Evolutionary conservation across 1,140 invertebrate species (phyloP), one percentile per base, ranked within the genome.

Genomic region (Macrobrachium rosenbergii): DNA sequence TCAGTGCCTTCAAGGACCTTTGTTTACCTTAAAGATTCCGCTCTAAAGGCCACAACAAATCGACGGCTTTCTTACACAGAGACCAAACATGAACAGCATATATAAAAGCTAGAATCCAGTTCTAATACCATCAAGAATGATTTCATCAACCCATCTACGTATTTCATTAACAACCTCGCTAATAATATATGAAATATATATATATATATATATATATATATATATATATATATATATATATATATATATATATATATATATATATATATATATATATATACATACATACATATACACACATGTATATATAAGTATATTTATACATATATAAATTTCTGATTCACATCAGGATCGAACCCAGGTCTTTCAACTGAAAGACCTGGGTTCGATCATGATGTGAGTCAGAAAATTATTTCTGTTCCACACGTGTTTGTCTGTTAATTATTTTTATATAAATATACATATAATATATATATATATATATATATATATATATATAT

Each of bases 241-340:
- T 72, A 82, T 64, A 82, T 63, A 82, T 63, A 82, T 62, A 64
- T 5, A 64, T 6, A 63, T 63, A 63, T 64, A 82, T 82, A 45
- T 72, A 6, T 83, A 82, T 63, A 63, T 63, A 6, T 37, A 23
- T 37, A 75, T 17, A 23, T 37, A 75, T 17, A 37, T 21, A 37
- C 72, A 37, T 37, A 75, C 23, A 75, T 43, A 75, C 2, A 75
- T 37, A 28, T 43, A 75, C 21, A 75, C 5, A 28, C 72, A 75
- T 43, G 6, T 43, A 43, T 43, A 75, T 16, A 75, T 43, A 75
- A 11, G 21, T 75, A 75, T 75, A 75, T 43, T 11, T 75, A 75
- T 17, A 52, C 10, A 52, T 52, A 52, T 52, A 52, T 52, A n/a
- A n/a, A n/a, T n/a, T n/a, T n/a, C n/a, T n/a, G n/a, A n/a, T n/a